Base-by-base conservation (phyloP, 2,797 vertebrate species). In the Eutrigla gurnardus region DNA sequence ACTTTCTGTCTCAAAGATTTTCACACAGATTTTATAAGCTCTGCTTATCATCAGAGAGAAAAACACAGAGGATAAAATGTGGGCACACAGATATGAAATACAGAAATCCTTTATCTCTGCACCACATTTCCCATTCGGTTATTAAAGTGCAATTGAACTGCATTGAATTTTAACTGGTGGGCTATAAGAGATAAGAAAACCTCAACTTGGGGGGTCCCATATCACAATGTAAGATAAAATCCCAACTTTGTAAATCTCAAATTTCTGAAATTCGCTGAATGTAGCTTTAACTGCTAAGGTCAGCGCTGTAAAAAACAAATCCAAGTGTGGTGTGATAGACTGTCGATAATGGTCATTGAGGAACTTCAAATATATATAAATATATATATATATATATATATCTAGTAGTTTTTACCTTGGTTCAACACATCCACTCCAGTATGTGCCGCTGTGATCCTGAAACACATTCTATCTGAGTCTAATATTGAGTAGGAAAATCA, bases 11-110 rank as follows among this genome's bases (percentile, higher is more conserved):
- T 73, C 32, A 0, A 65, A 87, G 77, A 88, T 84, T 86, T 75
- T 82, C 73, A 71, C 84, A 82, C 61, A 83, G 84, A 91, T 90
- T 86, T 84, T 53, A 55, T 74, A 77, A 87, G 65, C 83, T 76
- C 63, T 65, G 70, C 86, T 90, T 90, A 90, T 89, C 84, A 81
- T 73, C 83, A 75, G 45, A 86, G 49, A 71, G 57, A 78, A 69
- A 84, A 75, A 86, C 73, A 86, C 18, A 60, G 63, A 81, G 75
- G 65, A 83, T 79, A 73, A 82, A 82, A 86, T 71, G 74, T 55
- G 60, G 60, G 54, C 67, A 72, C 47, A 61, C 9, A 84, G 77
- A 89, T 76, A 86, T 82, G 78, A 79, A 86, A 86, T 42, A 70
- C 78, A 75, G 74, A 77, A 83, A 86, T 80, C 55, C 80, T 88